These are phyloP conservation scores for Archaeoteleia sp. DNA, from an alignment of 2,888 invertebrate species.

Conservation along the genomic window DNA sequence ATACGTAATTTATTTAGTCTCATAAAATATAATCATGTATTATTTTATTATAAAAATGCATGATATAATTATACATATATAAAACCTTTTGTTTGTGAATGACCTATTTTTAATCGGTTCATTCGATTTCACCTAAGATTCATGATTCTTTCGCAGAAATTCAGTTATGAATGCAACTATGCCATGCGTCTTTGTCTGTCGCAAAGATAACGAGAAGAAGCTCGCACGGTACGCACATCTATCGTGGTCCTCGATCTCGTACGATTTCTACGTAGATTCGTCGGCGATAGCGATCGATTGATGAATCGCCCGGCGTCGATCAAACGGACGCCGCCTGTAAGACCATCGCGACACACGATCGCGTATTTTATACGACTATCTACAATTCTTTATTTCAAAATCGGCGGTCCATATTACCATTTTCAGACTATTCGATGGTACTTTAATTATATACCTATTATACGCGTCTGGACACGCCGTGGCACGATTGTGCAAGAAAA, in stretches of 20 bases:
- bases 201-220: slow-evolving; percentile 5
- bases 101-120: no score
- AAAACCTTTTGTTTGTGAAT: no score
- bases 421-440: slow-evolving; percentile 14
- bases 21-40: no score
- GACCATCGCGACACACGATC: slow-evolving; percentile 1
- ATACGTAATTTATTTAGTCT: no score
- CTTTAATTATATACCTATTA: slow-evolving; percentile 38
- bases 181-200: slow-evolving; percentile 4
- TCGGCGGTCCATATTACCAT: slow-evolving; percentile 4
- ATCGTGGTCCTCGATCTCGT: slow-evolving; percentile 46
- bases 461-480: neutral
- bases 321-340: slow-evolving; percentile 44
- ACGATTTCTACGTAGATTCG: slow-evolving; percentile 54
- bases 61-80: no score
- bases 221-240: neutral
- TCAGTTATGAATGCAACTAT: slow-evolving; percentile 43
- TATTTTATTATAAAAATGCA: no score
- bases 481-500: no score
- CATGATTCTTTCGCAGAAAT: slow-evolving; percentile 19
- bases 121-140: slow-evolving; percentile 3
- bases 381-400: slow-evolving; percentile 23
- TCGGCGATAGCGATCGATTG: slow-evolving; percentile 53
- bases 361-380: slow-evolving; percentile 20
- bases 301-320: slow-evolving; percentile 54